These are phyloP conservation scores for Crenuchus spilurus DNA, from an alignment of 2,797 vertebrate genomes.

Conservation along the genomic window DNA sequence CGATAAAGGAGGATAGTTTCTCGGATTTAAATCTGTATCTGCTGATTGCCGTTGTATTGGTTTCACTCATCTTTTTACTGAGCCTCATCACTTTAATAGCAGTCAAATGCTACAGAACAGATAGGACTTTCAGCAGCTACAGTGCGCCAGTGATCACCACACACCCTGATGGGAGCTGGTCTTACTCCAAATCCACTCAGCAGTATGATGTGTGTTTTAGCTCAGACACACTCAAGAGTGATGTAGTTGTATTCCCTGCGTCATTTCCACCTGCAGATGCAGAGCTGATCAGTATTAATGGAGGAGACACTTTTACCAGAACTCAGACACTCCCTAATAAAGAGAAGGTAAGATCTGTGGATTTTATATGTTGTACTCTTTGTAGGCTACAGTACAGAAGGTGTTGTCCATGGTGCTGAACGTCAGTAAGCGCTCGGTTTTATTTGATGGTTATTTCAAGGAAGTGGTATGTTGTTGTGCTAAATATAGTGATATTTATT, in stretches of 20 bases:
- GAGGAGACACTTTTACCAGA: slow-evolving; percentile 45
- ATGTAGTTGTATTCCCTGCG: slow-evolving; percentile 65
- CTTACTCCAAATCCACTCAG: slow-evolving; percentile 69
- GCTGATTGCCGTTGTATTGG: slow-evolving; percentile 10
- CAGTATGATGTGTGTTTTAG: slow-evolving; percentile 72
- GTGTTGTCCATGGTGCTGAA: no score
- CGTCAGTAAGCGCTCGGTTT: no score
- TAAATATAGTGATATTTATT: no score
- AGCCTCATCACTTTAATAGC: slow-evolving; percentile 66
- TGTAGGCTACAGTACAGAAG: no score
- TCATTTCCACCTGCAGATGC: slow-evolving; percentile 59
- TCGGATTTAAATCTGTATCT: slow-evolving; percentile 11
- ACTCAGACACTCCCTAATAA: slow-evolving; percentile 47
- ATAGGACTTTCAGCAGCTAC: slow-evolving; percentile 61
- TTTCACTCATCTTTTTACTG: slow-evolving; percentile 49
- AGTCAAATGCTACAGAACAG: slow-evolving; percentile 67
- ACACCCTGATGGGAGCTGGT: slow-evolving; percentile 71
- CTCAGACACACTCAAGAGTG: slow-evolving; percentile 69
- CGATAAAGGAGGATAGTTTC: background rate
- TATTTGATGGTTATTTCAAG: no score
- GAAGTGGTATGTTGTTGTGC: no score
- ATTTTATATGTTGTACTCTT: no score
- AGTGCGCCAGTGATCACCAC: slow-evolving; percentile 69
- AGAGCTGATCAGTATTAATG: slow-evolving; percentile 60
- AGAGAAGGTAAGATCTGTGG: slow-evolving; percentile 59